Conservation (phyloP, 2,888 invertebrate genomes). For the Troides helena region DNA sequence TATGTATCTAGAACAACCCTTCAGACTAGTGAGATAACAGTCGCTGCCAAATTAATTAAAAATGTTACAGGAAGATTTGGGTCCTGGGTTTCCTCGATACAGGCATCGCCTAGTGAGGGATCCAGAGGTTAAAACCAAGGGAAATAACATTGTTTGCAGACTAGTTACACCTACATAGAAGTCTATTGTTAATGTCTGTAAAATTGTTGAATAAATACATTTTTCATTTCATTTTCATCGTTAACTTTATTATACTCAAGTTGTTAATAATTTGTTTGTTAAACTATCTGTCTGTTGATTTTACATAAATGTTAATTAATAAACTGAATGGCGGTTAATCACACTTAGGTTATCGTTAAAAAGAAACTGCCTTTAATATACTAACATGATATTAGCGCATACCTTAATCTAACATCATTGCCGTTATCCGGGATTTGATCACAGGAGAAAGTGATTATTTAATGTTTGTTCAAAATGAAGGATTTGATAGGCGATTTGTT, state of each 20-base stretch:
- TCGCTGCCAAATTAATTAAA: too few species aligned
- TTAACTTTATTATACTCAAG: neutral
- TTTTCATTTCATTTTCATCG: too few species aligned
- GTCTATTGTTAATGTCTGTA: too few species aligned
- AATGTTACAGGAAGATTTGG: too few species aligned
- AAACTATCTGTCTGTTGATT: neutral
- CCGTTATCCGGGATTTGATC: neutral
- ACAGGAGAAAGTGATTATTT: neutral
- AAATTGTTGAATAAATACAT: too few species aligned
- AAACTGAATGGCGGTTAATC: neutral
- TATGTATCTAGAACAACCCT: too few species aligned
- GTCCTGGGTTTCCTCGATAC: too few species aligned
- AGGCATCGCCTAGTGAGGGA: too few species aligned
- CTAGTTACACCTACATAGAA: too few species aligned
- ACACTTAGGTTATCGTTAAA: neutral
- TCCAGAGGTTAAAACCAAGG: too few species aligned
- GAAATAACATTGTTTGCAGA: too few species aligned
- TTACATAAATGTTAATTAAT: neutral
- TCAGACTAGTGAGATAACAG: too few species aligned
- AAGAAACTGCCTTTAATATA: neutral
- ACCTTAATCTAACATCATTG: slow-evolving; percentile 1
- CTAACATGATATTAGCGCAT: neutral
- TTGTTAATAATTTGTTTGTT: neutral
- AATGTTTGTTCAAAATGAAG: neutral
- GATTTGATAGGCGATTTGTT: neutral